A percentile compares a stretch with the other conserved stretches of the same genome.
Evolutionary conservation across 2,888 invertebrate genomes (phyloP).

Genomic region (Bedellia somnulentella): DNA sequence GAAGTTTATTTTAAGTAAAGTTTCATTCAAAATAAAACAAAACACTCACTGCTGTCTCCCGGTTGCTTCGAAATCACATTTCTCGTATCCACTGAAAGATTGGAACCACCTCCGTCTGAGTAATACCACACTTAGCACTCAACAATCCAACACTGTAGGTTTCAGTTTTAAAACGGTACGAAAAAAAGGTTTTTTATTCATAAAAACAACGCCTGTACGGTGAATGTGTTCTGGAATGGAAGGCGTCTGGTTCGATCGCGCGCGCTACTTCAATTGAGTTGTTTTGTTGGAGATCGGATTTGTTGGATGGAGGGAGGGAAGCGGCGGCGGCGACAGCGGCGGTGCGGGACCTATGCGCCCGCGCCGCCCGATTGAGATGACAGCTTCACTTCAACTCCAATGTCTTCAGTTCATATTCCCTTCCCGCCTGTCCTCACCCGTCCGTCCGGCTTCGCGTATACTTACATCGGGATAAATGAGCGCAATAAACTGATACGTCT

Average conservation of each 20-base stretch:
- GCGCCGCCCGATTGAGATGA: no score
- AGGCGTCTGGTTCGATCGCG: constrained; percentile 19
- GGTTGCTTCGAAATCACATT: constrained; percentile 41
- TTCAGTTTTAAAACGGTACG: background rate
- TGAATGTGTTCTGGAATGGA: background rate
- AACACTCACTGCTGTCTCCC: constrained; percentile 40
- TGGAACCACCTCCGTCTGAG: constrained; percentile 34
- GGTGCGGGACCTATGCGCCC: constrained; percentile 20
- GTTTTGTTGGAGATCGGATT: no score
- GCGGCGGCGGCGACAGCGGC: constrained; percentile 15
- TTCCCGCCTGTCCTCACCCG: constrained; percentile 18
- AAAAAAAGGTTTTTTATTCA: no score
- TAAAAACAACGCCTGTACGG: no score
- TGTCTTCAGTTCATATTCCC: constrained; percentile 26
- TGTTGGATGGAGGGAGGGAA: constrained; percentile 14
- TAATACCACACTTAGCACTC: constrained; percentile 6
- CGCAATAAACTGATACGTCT: constrained; percentile 34
- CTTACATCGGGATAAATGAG: constrained; percentile 5
- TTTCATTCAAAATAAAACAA: constrained; percentile 29
- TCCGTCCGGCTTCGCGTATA: constrained; percentile 12
- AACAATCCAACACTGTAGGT: constrained; percentile 3
- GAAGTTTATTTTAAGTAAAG: no score
- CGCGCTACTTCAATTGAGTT: constrained; percentile 31
- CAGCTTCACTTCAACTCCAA: constrained; percentile 35
- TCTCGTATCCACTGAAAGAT: constrained; percentile 41